A percentile compares a stretch with the other conserved stretches of the same genome.
These are phyloP conservation scores for Apodemia hepburni DNA, from an alignment of 2,888 invertebrate genomes.

Conservation along the genomic window DNA sequence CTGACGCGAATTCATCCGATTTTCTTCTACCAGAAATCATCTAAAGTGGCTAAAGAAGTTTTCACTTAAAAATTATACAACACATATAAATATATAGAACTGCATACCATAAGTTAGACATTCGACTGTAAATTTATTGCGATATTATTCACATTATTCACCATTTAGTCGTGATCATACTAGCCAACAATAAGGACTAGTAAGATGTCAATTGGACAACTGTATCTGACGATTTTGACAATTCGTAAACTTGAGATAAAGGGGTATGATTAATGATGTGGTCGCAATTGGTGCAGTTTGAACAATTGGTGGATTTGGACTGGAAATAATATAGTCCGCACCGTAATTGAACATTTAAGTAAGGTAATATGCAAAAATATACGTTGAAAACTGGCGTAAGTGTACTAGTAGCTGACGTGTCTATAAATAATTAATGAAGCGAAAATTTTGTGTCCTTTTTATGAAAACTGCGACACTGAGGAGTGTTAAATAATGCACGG, in stretches of 20 bases:
- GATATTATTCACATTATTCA: not conserved
- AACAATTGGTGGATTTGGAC: not conserved
- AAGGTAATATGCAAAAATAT: no score
- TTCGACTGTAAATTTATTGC: not conserved
- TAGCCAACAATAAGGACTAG: slow-evolving; percentile 25
- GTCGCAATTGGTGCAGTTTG: not conserved
- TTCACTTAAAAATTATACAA: no score
- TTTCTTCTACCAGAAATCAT: no score
- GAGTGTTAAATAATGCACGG: no score
- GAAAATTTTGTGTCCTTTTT: no score
- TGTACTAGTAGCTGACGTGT: no score
- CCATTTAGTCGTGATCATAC: not conserved
- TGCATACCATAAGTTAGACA: not conserved
- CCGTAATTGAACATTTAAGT: no score
- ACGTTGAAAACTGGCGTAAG: no score
- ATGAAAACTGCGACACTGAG: no score
- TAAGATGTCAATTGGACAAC: slow-evolving; percentile 41
- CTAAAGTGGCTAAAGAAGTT: no score
- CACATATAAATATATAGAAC: slow-evolving; percentile 30
- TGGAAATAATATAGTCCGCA: not conserved
- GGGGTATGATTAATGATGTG: slow-evolving; percentile 7
- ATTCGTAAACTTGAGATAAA: slow-evolving; percentile 28
- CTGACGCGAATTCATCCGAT: no score
- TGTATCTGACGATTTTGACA: slow-evolving; percentile 32
- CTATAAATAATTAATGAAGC: no score